Evolutionary conservation across 2,113 vertebrate genomes (phyloP).

Genomic region (Antechinus flavipes): DNA sequence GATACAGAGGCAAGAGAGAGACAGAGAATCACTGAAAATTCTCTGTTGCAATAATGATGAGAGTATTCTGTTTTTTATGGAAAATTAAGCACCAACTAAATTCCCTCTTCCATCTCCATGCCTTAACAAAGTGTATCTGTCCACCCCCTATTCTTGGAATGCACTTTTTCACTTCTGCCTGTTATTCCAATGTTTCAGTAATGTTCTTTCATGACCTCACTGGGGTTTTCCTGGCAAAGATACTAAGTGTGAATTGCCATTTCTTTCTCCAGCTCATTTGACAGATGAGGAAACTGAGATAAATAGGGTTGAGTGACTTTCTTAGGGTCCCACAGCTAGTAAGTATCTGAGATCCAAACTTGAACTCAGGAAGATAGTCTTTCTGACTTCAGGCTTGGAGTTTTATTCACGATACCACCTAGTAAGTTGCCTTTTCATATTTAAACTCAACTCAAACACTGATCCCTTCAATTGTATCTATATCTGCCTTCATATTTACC

Average conservation of each 20-base stretch:
- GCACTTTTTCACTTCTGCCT: not conserved
- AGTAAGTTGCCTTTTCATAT: not conserved
- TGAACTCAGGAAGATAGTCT: not conserved
- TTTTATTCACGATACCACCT: not conserved
- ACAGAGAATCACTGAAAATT: not conserved
- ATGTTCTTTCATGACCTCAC: not conserved
- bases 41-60: conserved; percentile 26
- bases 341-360: not conserved
- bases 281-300: not conserved
- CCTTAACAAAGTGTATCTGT: not conserved
- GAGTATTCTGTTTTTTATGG: not conserved
- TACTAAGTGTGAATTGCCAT: not conserved
- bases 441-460: not conserved
- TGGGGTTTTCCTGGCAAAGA: not conserved
- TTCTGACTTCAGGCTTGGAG: not conserved
- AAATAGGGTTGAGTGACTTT: not conserved
- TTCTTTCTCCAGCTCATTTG: not conserved
- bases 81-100: conserved; percentile 51
- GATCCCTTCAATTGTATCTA: not conserved
- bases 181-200: not conserved
- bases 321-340: not conserved
- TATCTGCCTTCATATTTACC: not conserved
- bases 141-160: not conserved
- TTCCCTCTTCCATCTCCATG: not conserved
- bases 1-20: no score